Conservation (phyloP, 2,797 vertebrate species). For the Xenops minutus region DNA sequence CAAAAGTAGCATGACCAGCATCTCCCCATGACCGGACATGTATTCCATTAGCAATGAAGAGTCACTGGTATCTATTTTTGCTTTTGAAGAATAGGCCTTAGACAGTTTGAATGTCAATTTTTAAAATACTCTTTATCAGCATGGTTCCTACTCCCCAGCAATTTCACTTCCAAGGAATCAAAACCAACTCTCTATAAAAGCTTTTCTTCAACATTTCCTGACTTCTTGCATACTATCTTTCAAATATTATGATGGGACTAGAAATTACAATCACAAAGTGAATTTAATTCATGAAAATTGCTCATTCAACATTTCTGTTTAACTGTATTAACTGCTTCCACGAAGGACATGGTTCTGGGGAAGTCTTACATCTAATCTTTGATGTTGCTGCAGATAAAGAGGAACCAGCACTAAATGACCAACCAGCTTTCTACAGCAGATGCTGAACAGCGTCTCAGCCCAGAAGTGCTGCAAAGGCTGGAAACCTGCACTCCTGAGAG, state of each 20-base stretch:
- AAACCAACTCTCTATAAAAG: neutral
- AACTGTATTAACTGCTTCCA: neutral
- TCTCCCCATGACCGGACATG: neutral
- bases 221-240: neutral
- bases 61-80: neutral
- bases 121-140: neutral
- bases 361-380: neutral
- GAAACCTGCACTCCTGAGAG: rapidly evolving
- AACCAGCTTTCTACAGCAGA: neutral
- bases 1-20: neutral
- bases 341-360: neutral
- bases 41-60: neutral
- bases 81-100: neutral
- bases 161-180: neutral
- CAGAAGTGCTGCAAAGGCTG: neutral
- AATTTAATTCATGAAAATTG: neutral
- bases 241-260: neutral
- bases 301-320: neutral
- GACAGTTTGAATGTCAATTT: neutral
- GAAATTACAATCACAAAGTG: neutral
- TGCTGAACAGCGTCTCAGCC: neutral
- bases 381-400: neutral
- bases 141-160: neutral
- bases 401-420: neutral
- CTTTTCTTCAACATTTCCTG: neutral